Conservation (phyloP, 2,888 invertebrate genomes). For the Agrilus cyanescens region DNA sequence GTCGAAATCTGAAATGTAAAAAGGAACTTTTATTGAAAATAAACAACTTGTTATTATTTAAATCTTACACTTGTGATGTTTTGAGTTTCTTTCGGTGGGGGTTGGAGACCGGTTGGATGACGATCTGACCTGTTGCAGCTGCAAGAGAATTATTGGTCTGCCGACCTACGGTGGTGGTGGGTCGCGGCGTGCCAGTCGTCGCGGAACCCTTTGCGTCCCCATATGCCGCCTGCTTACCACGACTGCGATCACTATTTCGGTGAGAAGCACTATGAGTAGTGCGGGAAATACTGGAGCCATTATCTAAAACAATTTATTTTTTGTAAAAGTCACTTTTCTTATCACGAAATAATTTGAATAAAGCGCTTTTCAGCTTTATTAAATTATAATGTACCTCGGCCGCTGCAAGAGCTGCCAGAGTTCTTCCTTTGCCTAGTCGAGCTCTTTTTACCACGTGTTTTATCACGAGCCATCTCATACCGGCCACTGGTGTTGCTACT, state of each 20-base stretch:
- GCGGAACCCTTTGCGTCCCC: not conserved
- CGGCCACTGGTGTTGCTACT: conserved; percentile 22
- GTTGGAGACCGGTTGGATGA: conserved; percentile 46
- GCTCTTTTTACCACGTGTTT: conserved; percentile 24
- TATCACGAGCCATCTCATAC: conserved; percentile 32
- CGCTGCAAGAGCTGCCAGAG: conserved; percentile 18
- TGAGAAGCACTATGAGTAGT: conserved; percentile 9
- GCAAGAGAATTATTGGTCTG: conserved; percentile 82
- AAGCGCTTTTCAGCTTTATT: not conserved
- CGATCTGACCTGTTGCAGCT: conserved; percentile 71
- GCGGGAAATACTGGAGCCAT: conserved; percentile 12
- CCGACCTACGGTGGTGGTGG: conserved; percentile 44
- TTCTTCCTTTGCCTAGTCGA: conserved; percentile 15
- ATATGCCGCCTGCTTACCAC: conserved; percentile 6
- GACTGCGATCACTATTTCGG: conserved; percentile 7
- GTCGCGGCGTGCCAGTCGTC: conserved; percentile 2
- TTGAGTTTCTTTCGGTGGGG: conserved; percentile 45
- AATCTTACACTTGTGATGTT: conserved; percentile 54
- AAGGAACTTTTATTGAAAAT: conserved; percentile 6
- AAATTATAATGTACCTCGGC: conserved; percentile 18
- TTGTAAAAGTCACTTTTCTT: too few relatives aligned
- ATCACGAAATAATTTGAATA: too few relatives aligned
- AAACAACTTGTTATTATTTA: not conserved
- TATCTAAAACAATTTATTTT: conserved; percentile 10
- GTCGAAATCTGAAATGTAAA: conserved; percentile 50